Conservation (phyloP, 2,113 vertebrate genomes). For the Oxyruncus cristatus region DNA sequence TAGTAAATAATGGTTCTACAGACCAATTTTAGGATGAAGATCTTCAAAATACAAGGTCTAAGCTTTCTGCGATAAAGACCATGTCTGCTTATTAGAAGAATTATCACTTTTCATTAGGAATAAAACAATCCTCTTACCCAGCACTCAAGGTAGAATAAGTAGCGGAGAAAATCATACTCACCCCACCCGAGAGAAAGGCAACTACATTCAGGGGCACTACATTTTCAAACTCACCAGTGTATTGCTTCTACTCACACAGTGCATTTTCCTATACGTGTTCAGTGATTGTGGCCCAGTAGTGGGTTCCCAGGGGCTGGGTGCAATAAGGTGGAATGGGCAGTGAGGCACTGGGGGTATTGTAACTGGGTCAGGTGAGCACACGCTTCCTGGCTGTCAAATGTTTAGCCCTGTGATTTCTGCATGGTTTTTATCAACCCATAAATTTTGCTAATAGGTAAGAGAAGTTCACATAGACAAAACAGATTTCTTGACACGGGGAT, state of each 20-base stretch:
- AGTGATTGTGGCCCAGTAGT: rapidly evolving
- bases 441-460: too few species aligned
- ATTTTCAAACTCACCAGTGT: background rate
- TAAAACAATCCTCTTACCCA: background rate
- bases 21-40: background rate
- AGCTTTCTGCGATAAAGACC: background rate
- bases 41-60: background rate
- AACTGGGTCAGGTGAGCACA: background rate
- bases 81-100: background rate
- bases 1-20: background rate
- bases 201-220: background rate
- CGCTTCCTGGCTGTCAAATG: too few species aligned
- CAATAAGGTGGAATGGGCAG: background rate
- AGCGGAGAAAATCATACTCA: background rate
- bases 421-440: too few species aligned
- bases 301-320: background rate
- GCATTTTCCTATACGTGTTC: background rate
- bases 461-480: too few species aligned
- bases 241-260: rapidly evolving
- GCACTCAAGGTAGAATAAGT: background rate
- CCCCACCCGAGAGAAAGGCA: background rate
- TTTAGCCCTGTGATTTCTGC: too few species aligned
- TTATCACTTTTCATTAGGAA: background rate
- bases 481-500: too few species aligned
- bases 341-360: background rate